Evolutionary conservation across 2,888 invertebrate genomes (phyloP).

Genomic region (Hyles lineata): DNA sequence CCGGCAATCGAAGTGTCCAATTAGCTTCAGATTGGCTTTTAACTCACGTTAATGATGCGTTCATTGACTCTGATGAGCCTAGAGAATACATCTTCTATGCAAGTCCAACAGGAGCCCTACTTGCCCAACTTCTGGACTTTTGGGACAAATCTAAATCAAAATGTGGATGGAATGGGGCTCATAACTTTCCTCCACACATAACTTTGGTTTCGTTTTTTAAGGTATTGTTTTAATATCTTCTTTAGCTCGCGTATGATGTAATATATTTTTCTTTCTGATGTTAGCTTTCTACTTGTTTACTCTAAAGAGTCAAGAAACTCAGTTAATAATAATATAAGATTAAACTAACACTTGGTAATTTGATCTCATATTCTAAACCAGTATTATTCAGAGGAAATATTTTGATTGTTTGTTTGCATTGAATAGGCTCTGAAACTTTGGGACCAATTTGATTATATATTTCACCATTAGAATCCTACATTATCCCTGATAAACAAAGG

Average conservation of each 20-base stretch:
- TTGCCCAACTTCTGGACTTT: slow-evolving; percentile 89
- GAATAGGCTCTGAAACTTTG: too few relatives aligned
- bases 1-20: slow-evolving; percentile 94
- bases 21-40: slow-evolving; percentile 96
- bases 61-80: slow-evolving; percentile 90
- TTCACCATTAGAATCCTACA: too few relatives aligned
- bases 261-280: background rate
- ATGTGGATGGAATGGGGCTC: slow-evolving; percentile 95
- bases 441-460: too few relatives aligned
- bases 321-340: too few relatives aligned
- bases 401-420: too few relatives aligned
- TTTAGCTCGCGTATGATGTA: background rate
- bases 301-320: too few relatives aligned
- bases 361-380: too few relatives aligned
- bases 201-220: slow-evolving; percentile 95
- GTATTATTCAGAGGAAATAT: too few relatives aligned
- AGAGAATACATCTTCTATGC: slow-evolving; percentile 95
- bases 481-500: too few relatives aligned
- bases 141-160: slow-evolving; percentile 90
- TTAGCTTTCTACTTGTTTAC: background rate
- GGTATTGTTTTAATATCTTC: slow-evolving; percentile 72
- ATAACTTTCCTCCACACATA: slow-evolving; percentile 95
- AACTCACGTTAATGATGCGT: slow-evolving; percentile 94
- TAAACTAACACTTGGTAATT: too few relatives aligned
- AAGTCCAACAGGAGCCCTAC: slow-evolving; percentile 91